Evolutionary conservation across 2,797 vertebrate species (phyloP).

Genomic region (Falco cherrug): DNA sequence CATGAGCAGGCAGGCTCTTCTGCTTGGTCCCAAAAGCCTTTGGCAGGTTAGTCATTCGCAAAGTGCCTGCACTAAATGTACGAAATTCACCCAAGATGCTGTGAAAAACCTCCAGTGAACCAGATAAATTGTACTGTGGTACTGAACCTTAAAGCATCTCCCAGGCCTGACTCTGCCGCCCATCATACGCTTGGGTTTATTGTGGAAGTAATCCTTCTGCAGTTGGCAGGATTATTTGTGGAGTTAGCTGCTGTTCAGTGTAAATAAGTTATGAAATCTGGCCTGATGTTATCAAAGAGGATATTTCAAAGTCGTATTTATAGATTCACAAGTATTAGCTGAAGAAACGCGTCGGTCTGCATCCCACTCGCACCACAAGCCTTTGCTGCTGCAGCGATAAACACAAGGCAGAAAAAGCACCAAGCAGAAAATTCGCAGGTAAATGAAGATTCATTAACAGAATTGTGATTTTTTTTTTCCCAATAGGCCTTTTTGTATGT

Average conservation of each 20-base stretch:
- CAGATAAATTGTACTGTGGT: rapidly evolving
- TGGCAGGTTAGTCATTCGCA: not conserved
- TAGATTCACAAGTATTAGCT: not conserved
- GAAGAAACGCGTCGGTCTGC: not conserved
- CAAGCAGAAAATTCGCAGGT: not conserved
- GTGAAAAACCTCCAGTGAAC: not conserved
- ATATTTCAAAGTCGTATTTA: conserved; percentile 5
- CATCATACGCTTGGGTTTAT: rapidly evolving
- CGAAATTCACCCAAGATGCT: not conserved
- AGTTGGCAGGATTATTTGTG: not conserved
- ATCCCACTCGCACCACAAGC: rapidly evolving
- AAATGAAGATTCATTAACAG: not conserved
- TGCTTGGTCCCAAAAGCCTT: rapidly evolving
- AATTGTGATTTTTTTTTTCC: not conserved
- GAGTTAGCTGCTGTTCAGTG: not conserved
- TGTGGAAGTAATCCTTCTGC: not conserved
- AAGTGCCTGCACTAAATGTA: not conserved
- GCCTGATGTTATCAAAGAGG: conserved; percentile 14
- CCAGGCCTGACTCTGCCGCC: not conserved
- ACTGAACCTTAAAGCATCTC: not conserved
- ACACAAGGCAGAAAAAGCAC: not conserved
- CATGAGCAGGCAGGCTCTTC: not conserved
- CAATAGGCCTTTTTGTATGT: not conserved
- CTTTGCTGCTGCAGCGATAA: not conserved
- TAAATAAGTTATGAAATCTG: conserved; percentile 50